Percentiles rank a stretch among this genome's conserved stretches.
These are phyloP conservation scores for Laothoe populi DNA, from an alignment of 2,888 invertebrate genomes.

Conservation along the genomic window DNA sequence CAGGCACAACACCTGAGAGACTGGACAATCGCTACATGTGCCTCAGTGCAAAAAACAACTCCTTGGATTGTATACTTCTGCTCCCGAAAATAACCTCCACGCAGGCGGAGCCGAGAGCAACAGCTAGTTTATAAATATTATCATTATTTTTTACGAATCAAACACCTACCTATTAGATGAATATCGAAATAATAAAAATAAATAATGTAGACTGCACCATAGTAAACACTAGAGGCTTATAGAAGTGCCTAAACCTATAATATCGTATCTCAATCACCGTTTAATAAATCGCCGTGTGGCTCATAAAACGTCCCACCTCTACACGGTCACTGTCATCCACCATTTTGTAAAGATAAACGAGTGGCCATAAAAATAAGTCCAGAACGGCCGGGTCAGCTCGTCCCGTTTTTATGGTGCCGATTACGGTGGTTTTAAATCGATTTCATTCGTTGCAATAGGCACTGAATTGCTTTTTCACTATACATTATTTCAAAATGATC, in stretches of 20 bases:
- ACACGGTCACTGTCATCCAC: constrained; percentile 32
- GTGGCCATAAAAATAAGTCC: constrained; percentile 46
- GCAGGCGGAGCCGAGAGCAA: no score
- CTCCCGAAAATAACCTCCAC: no score
- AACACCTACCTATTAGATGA: no score
- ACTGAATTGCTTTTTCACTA: neutral
- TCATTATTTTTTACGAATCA: no score
- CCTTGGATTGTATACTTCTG: no score
- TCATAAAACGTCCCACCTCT: constrained; percentile 31
- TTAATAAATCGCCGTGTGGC: constrained; percentile 19
- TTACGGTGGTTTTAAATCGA: constrained; percentile 48
- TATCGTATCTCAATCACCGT: neutral
- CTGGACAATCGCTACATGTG: no score
- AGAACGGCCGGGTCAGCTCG: constrained; percentile 38
- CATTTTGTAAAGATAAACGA: constrained; percentile 57
- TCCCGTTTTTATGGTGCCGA: constrained; percentile 53
- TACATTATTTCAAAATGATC: neutral
- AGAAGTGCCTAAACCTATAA: neutral
- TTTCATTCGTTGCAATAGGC: constrained; percentile 3
- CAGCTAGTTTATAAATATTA: no score
- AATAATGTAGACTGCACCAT: no score
- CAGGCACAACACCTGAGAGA: no score
- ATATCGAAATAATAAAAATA: no score
- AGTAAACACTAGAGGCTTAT: no score
- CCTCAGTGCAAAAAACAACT: no score